Percentiles rank a stretch among this genome's conserved stretches.
Evolutionary conservation across 2,888 invertebrate species (phyloP).

Genomic region (Drosophila demipolita): DNA sequence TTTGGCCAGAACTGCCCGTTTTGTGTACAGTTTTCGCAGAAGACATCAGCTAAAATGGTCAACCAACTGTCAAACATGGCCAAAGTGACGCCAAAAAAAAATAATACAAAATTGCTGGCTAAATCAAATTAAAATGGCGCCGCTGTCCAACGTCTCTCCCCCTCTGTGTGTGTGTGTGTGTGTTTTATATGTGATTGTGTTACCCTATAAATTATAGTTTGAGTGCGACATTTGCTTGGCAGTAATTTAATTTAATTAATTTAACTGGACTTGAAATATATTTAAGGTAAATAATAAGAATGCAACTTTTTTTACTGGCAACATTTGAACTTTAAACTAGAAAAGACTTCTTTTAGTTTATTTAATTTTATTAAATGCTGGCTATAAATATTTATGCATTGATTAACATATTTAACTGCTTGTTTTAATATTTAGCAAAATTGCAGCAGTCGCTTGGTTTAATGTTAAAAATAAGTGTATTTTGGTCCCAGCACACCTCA

Average conservation of each 20-base stretch:
- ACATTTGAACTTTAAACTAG: not conserved
- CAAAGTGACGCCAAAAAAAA: slow-evolving; percentile 57
- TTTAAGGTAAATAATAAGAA: not conserved
- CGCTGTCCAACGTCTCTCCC: slow-evolving; percentile 44
- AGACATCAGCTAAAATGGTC: slow-evolving; percentile 65
- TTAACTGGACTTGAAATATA: not conserved
- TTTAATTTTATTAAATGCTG: too few species aligned
- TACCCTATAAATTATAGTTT: slow-evolving; percentile 59
- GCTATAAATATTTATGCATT: not conserved
- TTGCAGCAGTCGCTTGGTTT: slow-evolving; percentile 52
- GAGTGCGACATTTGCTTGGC: slow-evolving; percentile 62
- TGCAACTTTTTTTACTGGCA: not conserved
- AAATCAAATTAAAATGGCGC: slow-evolving; percentile 78
- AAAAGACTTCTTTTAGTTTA: not conserved
- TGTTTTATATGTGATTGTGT: slow-evolving; percentile 42
- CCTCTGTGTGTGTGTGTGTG: slow-evolving; percentile 5
- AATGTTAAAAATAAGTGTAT: slow-evolving; percentile 57
- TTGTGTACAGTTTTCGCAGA: slow-evolving; percentile 21
- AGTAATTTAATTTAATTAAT: slow-evolving; percentile 47
- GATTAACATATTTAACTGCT: not conserved
- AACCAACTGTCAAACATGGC: slow-evolving; percentile 65
- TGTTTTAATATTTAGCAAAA: slow-evolving; percentile 27
- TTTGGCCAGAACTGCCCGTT: slow-evolving; percentile 34
- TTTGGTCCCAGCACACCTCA: slow-evolving; percentile 28
- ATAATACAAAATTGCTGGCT: slow-evolving; percentile 26